Evolutionary conservation across 2,797 vertebrate species (phyloP), one percentile per base, ranked within the genome.

Genomic region (Microcaecilia unicolor): DNA sequence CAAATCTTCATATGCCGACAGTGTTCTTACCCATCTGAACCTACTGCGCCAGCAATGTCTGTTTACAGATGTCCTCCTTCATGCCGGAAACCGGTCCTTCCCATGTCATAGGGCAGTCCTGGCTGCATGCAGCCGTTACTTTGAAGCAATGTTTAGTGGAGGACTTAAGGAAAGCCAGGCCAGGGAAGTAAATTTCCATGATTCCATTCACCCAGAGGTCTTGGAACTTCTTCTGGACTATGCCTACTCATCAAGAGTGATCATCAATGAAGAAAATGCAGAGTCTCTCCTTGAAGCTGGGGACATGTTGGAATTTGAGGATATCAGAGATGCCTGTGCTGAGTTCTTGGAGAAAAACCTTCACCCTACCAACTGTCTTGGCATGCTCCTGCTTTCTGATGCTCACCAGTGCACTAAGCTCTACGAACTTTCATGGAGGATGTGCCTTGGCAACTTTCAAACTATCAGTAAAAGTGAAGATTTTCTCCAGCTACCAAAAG

Each of bases 231-330:
- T 99, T 34, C 78, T 99, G 25, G 95, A 99, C 71, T 99, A 98
- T 0, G 94, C 94, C 0, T 99, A 99, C 64, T 97, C 95, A 1
- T 99, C 95, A 14, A 88, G 93, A 6, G 95, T 99, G 37, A 88
- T 99, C 55, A 99, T 99, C 70, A 98, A 97, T 0, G 94, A 99
- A 59, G 95, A 97, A 54, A 99, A 99, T 0, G 95, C 95, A 0
- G 95, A 99, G 58, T 99, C 95, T 0, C 81, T 99, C 15, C 71
- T 99, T 53, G 94, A 99, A 51, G 95, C 95, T 0, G 95, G 95
- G 0, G 95, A 99, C 79, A 99, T 99, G 95, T 63, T 99, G 27
- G 93, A 99, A 62, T 99, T 99, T 51, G 93, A 98, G 67, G 95
- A 99, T 69, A 97, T 99, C 56, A 84, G 95, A 10, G 95, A 99